phyloP scores from a whole-genome alignment of 2,113 vertebrate genomes.

The Melanerpes formicivorus region DNA sequence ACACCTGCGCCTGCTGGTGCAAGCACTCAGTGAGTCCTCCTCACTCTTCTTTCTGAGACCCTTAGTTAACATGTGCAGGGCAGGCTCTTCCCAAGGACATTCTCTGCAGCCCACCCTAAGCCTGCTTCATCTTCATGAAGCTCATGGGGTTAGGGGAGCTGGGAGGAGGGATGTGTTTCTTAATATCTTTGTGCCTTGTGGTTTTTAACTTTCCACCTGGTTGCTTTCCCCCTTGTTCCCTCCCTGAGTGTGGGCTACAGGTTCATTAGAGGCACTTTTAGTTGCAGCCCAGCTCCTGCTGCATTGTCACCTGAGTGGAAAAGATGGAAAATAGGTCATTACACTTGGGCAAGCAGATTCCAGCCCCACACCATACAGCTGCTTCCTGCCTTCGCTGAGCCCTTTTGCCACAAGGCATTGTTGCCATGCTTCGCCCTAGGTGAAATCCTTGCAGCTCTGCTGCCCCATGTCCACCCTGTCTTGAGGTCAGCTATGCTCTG shows the following conservation, averaged over 20 bases:
- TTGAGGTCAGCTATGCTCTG: not conserved
- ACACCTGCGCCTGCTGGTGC: accelerated
- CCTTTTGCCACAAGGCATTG: not conserved
- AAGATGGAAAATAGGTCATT: slow-evolving; percentile 74
- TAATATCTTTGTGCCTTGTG: not conserved
- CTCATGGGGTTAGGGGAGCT: not conserved
- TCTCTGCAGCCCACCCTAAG: not conserved
- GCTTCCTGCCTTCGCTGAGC: slow-evolving; percentile 27
- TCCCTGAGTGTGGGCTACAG: slow-evolving; percentile 1
- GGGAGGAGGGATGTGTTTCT: not conserved
- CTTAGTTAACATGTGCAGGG: accelerated
- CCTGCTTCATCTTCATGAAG: not conserved
- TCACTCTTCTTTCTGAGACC: not conserved
- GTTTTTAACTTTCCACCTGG: slow-evolving; percentile 55
- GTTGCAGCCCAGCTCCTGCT: slow-evolving; percentile 38
- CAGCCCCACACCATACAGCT: slow-evolving; percentile 46
- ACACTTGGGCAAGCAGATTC: slow-evolving; percentile 51
- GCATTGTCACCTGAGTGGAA: slow-evolving; percentile 67
- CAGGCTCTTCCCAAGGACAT: not conserved
- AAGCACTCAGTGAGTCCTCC: not conserved
- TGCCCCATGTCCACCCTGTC: not conserved
- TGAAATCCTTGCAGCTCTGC: not conserved
- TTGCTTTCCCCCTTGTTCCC: not conserved
- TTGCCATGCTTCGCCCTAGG: not conserved
- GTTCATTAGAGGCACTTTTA: slow-evolving; percentile 53